These are phyloP conservation scores for Meriones psammophilus DNA, from an alignment of 2,797 vertebrate species.

Conservation along the genomic window DNA sequence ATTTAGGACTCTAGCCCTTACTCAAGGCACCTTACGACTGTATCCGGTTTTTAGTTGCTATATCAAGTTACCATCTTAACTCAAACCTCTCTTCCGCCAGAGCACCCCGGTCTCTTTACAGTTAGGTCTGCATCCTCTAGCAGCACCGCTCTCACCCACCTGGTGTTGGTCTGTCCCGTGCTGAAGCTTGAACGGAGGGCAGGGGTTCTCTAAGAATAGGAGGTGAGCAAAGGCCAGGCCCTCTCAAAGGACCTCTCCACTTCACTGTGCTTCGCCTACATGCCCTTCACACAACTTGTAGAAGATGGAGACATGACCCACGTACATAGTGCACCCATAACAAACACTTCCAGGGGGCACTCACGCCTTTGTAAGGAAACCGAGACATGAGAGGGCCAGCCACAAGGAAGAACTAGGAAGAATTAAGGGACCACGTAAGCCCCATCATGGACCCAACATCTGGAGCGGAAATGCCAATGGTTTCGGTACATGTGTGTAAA, in stretches of 20 bases:
- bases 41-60: not conserved
- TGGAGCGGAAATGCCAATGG: not conserved
- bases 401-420: constrained; percentile 25
- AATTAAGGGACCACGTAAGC: not conserved
- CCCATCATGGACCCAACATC: not conserved
- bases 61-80: not conserved
- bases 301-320: not conserved
- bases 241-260: not conserved
- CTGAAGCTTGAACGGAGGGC: not conserved
- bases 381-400: not conserved
- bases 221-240: not conserved
- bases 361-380: not conserved
- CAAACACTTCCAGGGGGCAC: not conserved
- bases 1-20: not conserved
- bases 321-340: not conserved
- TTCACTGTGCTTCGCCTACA: not conserved
- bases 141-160: not conserved
- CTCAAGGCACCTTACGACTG: not conserved
- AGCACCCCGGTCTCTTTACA: not conserved
- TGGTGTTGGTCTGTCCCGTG: not conserved
- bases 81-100: not conserved
- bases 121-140: not conserved
- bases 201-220: not conserved
- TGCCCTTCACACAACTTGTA: not conserved
- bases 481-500: not conserved